Conservation (phyloP, 2,113 vertebrate genomes). For the Monarcha castaneiventris region DNA sequence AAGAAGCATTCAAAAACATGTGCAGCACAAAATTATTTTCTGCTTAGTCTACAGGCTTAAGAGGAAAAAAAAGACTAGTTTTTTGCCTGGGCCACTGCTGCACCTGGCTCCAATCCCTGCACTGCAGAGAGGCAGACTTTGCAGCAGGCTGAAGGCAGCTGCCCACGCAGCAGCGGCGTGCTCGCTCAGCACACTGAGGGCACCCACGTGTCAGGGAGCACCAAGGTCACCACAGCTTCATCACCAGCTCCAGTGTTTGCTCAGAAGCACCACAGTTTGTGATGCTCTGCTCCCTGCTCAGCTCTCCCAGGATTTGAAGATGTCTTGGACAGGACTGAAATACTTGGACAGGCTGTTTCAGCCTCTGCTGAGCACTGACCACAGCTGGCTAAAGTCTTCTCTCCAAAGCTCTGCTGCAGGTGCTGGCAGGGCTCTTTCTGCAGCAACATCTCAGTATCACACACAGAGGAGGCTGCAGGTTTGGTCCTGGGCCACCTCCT, state of each 20-base stretch:
- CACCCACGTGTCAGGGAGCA: background rate
- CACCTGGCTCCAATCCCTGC: background rate
- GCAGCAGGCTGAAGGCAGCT: background rate
- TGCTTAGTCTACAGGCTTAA: background rate
- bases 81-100: background rate
- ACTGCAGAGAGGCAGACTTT: background rate
- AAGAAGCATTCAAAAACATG: background rate
- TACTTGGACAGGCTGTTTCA: background rate
- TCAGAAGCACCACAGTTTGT: background rate
- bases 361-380: background rate
- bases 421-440: background rate
- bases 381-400: background rate
- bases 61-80: background rate
- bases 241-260: fast-evolving
- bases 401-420: background rate
- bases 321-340: background rate
- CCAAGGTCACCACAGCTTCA: background rate
- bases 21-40: background rate
- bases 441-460: background rate
- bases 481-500: background rate
- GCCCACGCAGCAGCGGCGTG: fast-evolving
- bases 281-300: background rate
- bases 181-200: background rate
- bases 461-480: background rate
- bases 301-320: background rate